Evolutionary conservation across 2,888 invertebrate genomes (phyloP).

Genomic region (Heliconius sara): DNA sequence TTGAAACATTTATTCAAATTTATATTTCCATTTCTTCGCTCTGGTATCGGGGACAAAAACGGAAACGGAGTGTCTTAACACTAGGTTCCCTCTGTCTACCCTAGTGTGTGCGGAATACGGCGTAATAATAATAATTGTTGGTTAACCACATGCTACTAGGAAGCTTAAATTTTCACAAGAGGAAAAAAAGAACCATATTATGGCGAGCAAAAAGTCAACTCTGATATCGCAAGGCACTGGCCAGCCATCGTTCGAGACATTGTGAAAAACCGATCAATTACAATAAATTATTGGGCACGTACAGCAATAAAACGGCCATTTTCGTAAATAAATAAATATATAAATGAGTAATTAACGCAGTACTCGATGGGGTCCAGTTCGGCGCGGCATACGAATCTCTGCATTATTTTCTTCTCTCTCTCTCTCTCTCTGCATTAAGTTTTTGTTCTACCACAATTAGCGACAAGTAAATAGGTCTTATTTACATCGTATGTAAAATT

Average conservation of each 20-base stretch:
- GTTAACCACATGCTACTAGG: conserved; percentile 3
- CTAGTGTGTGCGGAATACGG: too few relatives aligned
- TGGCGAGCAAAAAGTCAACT: conserved; percentile 20
- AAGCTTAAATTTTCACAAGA: conserved; percentile 11
- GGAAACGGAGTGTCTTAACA: too few relatives aligned
- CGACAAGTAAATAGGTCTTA: conserved; percentile 44
- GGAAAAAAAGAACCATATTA: conserved; percentile 1
- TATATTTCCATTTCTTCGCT: too few relatives aligned
- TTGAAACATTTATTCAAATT: too few relatives aligned
- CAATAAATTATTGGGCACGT: conserved; percentile 72
- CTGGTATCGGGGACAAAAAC: too few relatives aligned
- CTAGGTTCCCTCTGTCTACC: too few relatives aligned
- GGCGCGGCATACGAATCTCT: conserved; percentile 77
- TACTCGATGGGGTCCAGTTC: conserved; percentile 55
- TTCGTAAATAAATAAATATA: conserved; percentile 70
- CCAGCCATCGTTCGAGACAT: conserved; percentile 49
- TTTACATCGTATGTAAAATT: conserved; percentile 43
- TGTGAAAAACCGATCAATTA: conserved; percentile 75
- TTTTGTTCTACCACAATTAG: conserved; percentile 66
- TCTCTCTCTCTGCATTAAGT: conserved; percentile 36
- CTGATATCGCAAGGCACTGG: conserved; percentile 37
- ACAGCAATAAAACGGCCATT: conserved; percentile 74
- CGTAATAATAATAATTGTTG: not conserved
- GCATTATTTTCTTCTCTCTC: conserved; percentile 61
- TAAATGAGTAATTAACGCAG: conserved; percentile 77